These are phyloP conservation scores for Leptestheria dahalacensis DNA, from an alignment of 1,140 invertebrate genomes.

Conservation along the genomic window DNA sequence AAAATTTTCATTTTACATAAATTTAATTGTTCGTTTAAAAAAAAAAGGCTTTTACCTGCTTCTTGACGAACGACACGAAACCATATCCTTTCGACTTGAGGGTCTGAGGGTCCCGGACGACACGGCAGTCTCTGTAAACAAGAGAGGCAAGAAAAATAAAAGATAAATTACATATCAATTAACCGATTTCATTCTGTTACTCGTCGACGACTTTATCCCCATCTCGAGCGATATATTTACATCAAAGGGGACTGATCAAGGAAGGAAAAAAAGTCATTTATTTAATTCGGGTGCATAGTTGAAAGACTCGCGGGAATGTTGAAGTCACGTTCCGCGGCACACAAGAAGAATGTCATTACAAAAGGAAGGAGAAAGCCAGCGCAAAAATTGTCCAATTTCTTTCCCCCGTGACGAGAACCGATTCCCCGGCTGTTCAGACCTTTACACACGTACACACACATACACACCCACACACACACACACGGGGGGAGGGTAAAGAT, in stretches of 20 bases:
- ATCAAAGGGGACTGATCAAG: background rate
- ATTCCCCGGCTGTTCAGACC: too few relatives aligned
- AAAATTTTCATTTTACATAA: too few relatives aligned
- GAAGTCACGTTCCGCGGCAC: background rate
- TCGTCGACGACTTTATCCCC: too few relatives aligned
- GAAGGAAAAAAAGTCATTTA: background rate
- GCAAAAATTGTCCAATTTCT: background rate
- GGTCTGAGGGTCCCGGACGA: conserved; percentile 94
- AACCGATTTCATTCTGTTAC: too few relatives aligned
- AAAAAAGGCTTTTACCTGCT: conserved; percentile 90
- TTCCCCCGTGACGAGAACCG: background rate
- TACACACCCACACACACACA: too few relatives aligned
- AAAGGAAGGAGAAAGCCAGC: background rate
- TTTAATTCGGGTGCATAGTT: background rate
- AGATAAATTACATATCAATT: background rate
- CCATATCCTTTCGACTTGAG: conserved; percentile 99
- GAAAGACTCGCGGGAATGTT: background rate
- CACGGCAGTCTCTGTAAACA: conserved; percentile 86
- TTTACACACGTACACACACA: too few relatives aligned
- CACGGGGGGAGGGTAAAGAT: too few relatives aligned
- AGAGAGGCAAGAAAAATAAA: conserved; percentile 12
- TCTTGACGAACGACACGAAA: conserved; percentile 99
- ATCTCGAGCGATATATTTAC: too few relatives aligned
- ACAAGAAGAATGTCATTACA: background rate
- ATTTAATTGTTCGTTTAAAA: background rate